Conservation (phyloP, 2,113 vertebrate species). For the Penelope pileata region DNA sequence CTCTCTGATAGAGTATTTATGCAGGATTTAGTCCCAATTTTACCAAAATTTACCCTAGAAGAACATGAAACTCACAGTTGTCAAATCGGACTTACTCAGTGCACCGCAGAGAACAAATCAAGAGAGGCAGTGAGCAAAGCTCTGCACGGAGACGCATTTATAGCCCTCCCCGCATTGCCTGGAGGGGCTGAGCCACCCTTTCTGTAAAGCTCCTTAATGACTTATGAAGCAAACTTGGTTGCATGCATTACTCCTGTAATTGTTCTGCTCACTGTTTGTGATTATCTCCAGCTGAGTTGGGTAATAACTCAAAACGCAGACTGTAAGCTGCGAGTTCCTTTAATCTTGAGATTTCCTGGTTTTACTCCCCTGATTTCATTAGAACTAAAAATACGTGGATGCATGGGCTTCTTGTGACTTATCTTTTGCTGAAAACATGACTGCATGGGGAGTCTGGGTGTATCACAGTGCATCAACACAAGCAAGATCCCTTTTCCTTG, state of each 20-base stretch:
- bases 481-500: neutral
- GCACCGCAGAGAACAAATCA: constrained; percentile 11
- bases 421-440: neutral
- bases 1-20: neutral
- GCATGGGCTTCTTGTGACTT: neutral
- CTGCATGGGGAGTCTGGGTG: neutral
- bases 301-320: neutral
- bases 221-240: neutral
- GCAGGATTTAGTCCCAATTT: neutral
- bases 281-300: neutral
- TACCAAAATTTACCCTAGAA: neutral
- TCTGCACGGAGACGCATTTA: neutral
- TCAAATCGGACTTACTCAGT: constrained; percentile 51
- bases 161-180: neutral
- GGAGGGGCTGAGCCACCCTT: constrained; percentile 18
- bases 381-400: neutral
- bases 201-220: constrained; percentile 23
- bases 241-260: neutral
- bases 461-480: too few relatives aligned
- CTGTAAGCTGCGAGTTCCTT: neutral
- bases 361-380: neutral
- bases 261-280: constrained; percentile 15
- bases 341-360: constrained; percentile 39
- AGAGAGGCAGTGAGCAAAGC: neutral
- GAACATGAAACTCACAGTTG: neutral